A percentile compares a stretch with the other conserved stretches of the same genome.
These are phyloP conservation scores for Eurypyga helias DNA, from an alignment of 2,113 vertebrate genomes.

Conservation along the genomic window DNA sequence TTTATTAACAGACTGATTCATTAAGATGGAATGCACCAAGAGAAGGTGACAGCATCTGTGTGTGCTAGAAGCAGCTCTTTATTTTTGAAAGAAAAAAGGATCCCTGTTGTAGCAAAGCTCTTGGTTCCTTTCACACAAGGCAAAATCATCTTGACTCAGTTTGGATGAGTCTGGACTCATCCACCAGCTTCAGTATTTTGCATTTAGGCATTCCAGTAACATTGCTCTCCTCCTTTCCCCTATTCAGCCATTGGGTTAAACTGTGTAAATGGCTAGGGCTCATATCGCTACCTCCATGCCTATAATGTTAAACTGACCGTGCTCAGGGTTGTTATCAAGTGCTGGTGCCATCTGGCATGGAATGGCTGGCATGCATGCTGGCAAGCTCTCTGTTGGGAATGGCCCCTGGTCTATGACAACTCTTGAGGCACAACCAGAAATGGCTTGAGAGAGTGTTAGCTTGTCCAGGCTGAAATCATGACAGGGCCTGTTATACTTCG, in stretches of 20 bases:
- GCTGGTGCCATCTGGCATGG: neutral
- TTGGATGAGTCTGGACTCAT: too few species aligned
- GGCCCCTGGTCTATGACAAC: neutral
- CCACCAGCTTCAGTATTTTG: neutral
- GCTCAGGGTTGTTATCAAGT: neutral
- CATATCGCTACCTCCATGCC: neutral
- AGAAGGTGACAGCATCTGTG: neutral
- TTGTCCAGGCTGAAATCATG: neutral
- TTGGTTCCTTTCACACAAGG: neutral
- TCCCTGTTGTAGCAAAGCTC: rapidly evolving
- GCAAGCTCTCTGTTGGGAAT: neutral
- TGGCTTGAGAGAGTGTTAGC: neutral
- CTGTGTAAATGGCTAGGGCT: neutral
- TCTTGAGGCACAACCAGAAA: neutral
- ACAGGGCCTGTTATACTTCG: neutral
- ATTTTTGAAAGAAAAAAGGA: neutral
- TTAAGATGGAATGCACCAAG: neutral
- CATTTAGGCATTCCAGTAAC: neutral
- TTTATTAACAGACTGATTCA: neutral
- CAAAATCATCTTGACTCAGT: neutral
- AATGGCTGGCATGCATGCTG: neutral
- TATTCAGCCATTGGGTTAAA: neutral
- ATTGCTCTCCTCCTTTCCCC: neutral
- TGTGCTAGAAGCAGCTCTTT: neutral
- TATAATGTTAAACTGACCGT: neutral